Base-by-base conservation (phyloP, 2,113 vertebrate genomes). In the Brachirus orientalis region DNA sequence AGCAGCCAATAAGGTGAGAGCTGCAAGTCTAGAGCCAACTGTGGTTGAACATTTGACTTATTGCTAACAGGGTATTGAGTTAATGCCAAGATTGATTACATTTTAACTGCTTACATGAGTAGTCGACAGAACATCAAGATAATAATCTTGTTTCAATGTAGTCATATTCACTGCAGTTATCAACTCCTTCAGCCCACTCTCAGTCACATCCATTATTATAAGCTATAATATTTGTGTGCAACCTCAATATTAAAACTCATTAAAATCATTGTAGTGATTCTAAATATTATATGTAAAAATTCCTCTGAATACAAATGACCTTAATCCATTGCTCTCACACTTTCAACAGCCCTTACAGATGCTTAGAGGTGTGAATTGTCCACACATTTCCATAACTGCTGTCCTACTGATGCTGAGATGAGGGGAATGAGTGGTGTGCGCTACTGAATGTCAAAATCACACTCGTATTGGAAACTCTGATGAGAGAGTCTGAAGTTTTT, bases 1-100 rank as follows among this genome's bases (percentile, higher is more conserved):
- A 69, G 94, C 93, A 7, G 93, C 96, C 79, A 97, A 96, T 71
- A 98, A 97, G 90, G 96, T 92, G 78, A 88, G 85, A 69, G 35
- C 43, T 17, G 57, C 19, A 6, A 7, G 46, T 12, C 20, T 3
- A 10, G 16, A 47, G 43, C 46, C 35, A 10, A 5, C 14, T 12
- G 46, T 37, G 18, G 10, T 16, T 13, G 13, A 37, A 22, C 14
- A 0, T 61, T 41, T 3, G 20, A 33, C 22, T 2, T 61, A 36
- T 73, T 56, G 36, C 18, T 45, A 1, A 1, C 37, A 35, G 10
- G 1, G 10, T 44, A 55, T 37, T 43, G 9, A 55, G 10, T 46
- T 38, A 56, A 37, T 59, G 52, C 7, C 3, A 6, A 10, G 28
- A 36, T 20, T 57, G 16, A 83, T 53, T 57, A 10, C 10, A 65